These are phyloP conservation scores for Podarcis siculus DNA, from an alignment of 2,797 vertebrate species.

Conservation along the genomic window DNA sequence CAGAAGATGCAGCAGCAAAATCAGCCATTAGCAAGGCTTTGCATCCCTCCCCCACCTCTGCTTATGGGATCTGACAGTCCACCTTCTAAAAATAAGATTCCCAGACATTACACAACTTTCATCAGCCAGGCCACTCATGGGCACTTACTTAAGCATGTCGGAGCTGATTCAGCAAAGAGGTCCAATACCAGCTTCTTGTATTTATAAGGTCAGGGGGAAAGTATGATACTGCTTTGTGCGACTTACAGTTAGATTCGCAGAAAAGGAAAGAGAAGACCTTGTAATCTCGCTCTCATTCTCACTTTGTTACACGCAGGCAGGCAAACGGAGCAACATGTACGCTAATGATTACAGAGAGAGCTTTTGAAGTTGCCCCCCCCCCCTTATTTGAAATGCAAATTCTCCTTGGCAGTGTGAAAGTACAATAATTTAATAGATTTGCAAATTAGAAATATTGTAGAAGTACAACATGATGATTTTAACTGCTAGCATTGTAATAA, in stretches of 20 bases:
- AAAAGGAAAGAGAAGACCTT: not conserved
- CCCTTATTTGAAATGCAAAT: not conserved
- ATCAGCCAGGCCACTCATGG: not conserved
- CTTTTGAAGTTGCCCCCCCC: not conserved
- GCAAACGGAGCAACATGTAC: accelerated
- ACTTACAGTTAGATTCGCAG: not conserved
- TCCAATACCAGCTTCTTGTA: not conserved
- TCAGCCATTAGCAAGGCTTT: not conserved
- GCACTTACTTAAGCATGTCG: not conserved
- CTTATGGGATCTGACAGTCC: not conserved
- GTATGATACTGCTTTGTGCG: not conserved
- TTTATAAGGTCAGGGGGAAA: not conserved
- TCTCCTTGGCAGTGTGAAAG: constrained; percentile 9
- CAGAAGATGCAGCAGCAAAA: not conserved
- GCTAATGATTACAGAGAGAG: constrained; percentile 8
- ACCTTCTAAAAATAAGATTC: not conserved
- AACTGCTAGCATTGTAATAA: constrained; percentile 30
- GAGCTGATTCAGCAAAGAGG: not conserved
- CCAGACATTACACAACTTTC: not conserved
- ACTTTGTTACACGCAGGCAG: not conserved
- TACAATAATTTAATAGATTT: constrained; percentile 46
- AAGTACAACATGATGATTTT: not conserved
- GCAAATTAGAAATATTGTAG: constrained; percentile 42
- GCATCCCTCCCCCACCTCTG: not conserved
- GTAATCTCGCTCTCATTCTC: not conserved